Conservation (phyloP, 2,888 invertebrate species). For the Ophion ellenae region DNA sequence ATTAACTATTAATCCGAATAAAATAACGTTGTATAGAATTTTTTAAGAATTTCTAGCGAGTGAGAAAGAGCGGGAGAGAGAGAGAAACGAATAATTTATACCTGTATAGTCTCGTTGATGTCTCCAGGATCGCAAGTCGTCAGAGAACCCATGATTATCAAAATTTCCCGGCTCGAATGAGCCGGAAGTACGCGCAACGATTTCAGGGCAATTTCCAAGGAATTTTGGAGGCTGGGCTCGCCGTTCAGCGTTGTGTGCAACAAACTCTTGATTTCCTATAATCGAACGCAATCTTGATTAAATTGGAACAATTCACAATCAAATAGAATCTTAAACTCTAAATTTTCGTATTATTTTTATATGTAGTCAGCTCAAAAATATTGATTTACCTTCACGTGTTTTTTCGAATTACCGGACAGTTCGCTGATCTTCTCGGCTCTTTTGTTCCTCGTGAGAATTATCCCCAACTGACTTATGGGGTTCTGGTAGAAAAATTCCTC, state of each 20-base stretch:
- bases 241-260: slow-evolving; percentile 90
- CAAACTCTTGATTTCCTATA: slow-evolving; percentile 84
- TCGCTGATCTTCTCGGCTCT: slow-evolving; percentile 96
- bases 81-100: slow-evolving; percentile 74
- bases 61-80: no score
- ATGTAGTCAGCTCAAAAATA: background rate
- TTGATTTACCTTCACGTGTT: slow-evolving; percentile 88
- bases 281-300: slow-evolving; percentile 30
- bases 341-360: no score
- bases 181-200: slow-evolving; percentile 94
- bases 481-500: slow-evolving; percentile 99
- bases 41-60: background rate
- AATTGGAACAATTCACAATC: background rate
- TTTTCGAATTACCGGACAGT: slow-evolving; percentile 93
- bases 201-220: slow-evolving; percentile 93
- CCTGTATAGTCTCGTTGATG: slow-evolving; percentile 92
- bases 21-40: background rate
- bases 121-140: slow-evolving; percentile 99
- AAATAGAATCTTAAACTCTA: no score
- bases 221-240: slow-evolving; percentile 98
- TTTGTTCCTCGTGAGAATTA: slow-evolving; percentile 96
- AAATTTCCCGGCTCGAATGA: slow-evolving; percentile 97
- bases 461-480: slow-evolving; percentile 98
- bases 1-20: background rate
- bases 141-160: slow-evolving; percentile 95